A percentile compares a stretch with the other conserved stretches of the same genome.
phyloP scores from a whole-genome alignment of 2,113 vertebrate genomes.

The Thunnus thynnus region DNA sequence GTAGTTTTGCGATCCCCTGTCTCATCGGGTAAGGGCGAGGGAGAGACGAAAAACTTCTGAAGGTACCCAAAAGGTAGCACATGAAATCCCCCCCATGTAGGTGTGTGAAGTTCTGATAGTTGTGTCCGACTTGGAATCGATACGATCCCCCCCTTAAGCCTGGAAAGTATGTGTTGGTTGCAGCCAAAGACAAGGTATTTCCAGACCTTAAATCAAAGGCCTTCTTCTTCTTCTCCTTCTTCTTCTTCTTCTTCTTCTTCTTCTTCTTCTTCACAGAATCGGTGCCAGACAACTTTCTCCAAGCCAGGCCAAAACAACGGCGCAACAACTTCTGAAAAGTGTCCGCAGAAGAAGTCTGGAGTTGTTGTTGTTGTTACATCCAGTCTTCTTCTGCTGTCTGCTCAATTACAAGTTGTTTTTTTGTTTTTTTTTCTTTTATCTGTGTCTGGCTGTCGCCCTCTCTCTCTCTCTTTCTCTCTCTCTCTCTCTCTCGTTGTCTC shows the following conservation, averaged over 20 bases:
- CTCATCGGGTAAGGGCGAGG: slow-evolving; percentile 87
- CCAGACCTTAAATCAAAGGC: slow-evolving; percentile 75
- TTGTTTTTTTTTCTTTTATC: slow-evolving; percentile 48
- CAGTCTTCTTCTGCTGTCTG: slow-evolving; percentile 79
- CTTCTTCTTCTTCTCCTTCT: not conserved
- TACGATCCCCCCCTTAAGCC: slow-evolving; percentile 76
- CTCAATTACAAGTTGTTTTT: slow-evolving; percentile 90
- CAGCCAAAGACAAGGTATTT: slow-evolving; percentile 78
- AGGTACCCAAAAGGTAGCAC: slow-evolving; percentile 88
- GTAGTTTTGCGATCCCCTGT: slow-evolving; percentile 85
- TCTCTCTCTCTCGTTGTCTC: slow-evolving; percentile 58
- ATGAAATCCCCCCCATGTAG: slow-evolving; percentile 76
- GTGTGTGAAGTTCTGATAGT: slow-evolving; percentile 81
- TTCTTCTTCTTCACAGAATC: slow-evolving; percentile 44
- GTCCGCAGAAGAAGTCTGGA: slow-evolving; percentile 69
- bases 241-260: too few species aligned
- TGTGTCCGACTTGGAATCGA: slow-evolving; percentile 81
- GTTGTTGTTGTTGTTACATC: slow-evolving; percentile 74
- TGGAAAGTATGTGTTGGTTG: slow-evolving; percentile 70
- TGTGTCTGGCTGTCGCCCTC: slow-evolving; percentile 70
- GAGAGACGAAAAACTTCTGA: slow-evolving; percentile 90
- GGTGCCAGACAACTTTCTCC: slow-evolving; percentile 72
- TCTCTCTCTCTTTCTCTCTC: slow-evolving; percentile 58
- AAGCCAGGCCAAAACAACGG: slow-evolving; percentile 62
- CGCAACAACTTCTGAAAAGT: slow-evolving; percentile 70